Evolutionary conservation across 2,888 invertebrate species (phyloP).

Genomic region (Yponomeuta cagnagella): DNA sequence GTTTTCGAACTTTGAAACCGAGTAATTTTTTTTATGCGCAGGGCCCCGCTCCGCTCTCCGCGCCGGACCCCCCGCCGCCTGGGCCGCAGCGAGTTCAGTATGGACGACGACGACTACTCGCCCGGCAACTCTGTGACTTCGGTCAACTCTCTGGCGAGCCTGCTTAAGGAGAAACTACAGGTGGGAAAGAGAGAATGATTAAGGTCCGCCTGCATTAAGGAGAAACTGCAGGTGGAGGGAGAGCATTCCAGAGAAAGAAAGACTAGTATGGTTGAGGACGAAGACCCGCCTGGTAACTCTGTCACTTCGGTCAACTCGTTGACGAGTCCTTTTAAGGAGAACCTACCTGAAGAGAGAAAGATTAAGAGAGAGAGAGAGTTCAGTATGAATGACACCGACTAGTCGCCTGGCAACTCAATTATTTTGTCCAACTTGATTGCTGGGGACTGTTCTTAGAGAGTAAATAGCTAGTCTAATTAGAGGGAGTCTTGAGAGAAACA

Average conservation of each 20-base stretch:
- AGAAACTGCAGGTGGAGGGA: neutral
- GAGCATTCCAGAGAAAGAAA: slow-evolving; percentile 25
- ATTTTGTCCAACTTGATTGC: no score
- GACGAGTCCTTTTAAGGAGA: slow-evolving; percentile 87
- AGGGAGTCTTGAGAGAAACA: no score
- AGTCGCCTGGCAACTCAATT: no score
- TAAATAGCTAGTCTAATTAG: no score
- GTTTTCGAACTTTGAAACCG: no score
- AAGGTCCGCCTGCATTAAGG: neutral
- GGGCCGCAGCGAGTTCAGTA: slow-evolving; percentile 71
- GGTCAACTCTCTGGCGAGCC: slow-evolving; percentile 88
- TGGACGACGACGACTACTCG: slow-evolving; percentile 80
- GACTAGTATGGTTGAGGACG: slow-evolving; percentile 77
- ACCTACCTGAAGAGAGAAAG: slow-evolving; percentile 55
- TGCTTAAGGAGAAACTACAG: slow-evolving; percentile 89
- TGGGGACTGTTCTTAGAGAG: no score
- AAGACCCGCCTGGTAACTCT: slow-evolving; percentile 77
- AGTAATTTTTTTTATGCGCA: no score
- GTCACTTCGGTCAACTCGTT: slow-evolving; percentile 90
- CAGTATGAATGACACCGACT: neutral
- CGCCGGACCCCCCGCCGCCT: slow-evolving; percentile 76
- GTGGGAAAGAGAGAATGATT: slow-evolving; percentile 41
- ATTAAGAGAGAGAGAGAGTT: neutral
- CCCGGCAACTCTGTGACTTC: slow-evolving; percentile 88
- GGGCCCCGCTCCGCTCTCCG: slow-evolving; percentile 76